Conservation (phyloP, 2,797 vertebrate species). For the Anomalospiza imberbis region DNA sequence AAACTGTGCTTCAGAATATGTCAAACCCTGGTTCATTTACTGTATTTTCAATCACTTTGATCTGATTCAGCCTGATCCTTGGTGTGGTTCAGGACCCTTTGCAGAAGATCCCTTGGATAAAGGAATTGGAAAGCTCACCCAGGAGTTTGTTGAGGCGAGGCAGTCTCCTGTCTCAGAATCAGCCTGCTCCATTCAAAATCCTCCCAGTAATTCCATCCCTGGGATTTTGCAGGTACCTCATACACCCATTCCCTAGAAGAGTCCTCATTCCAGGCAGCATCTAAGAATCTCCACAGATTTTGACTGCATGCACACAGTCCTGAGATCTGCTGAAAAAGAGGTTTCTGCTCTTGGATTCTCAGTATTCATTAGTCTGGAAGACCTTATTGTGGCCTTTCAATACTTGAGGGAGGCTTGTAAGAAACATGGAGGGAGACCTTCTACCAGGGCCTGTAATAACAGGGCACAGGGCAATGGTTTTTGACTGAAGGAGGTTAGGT, state of each 20-base stretch:
- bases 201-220: neutral
- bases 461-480: neutral
- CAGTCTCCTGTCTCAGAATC: neutral
- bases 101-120: neutral
- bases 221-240: neutral
- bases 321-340: neutral
- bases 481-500: neutral
- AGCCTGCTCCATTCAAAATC: neutral
- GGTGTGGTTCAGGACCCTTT: neutral
- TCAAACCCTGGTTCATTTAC: neutral
- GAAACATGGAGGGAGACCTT: neutral
- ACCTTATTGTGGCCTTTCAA: neutral
- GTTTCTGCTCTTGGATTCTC: neutral
- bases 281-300: neutral
- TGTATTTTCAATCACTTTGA: neutral
- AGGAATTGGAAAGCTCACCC: neutral
- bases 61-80: neutral
- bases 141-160: neutral
- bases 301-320: neutral
- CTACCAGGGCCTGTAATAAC: neutral
- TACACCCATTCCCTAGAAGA: neutral
- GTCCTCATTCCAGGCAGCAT: neutral
- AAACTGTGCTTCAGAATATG: neutral
- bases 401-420: neutral
- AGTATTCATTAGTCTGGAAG: neutral